Percentiles rank a stretch among this genome's conserved stretches.
Conservation (phyloP, 2,797 vertebrate species). For the Microcaecilia unicolor region DNA sequence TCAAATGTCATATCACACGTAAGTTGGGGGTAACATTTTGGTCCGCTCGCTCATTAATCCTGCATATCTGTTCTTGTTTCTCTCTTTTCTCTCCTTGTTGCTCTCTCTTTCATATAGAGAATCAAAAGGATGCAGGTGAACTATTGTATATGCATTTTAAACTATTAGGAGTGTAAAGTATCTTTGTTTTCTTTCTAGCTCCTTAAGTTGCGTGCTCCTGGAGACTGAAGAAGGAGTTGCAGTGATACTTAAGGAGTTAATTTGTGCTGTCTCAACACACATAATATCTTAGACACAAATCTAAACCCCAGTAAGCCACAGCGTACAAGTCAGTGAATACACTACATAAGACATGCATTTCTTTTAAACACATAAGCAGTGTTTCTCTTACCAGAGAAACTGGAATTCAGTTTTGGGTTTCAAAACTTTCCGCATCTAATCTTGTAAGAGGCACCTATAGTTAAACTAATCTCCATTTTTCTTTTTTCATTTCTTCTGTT, state of each 20-base stretch:
- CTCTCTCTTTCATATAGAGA: slow-evolving; percentile 85
- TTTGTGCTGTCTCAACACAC: slow-evolving; percentile 69
- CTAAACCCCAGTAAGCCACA: too few species aligned
- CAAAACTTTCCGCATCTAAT: slow-evolving; percentile 25
- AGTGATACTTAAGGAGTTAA: slow-evolving; percentile 73
- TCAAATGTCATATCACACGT: slow-evolving; percentile 60
- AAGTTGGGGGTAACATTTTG: slow-evolving; percentile 57
- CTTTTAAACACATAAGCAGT: too few species aligned
- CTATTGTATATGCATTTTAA: slow-evolving; percentile 85
- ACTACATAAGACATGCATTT: too few species aligned
- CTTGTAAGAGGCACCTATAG: slow-evolving; percentile 38
- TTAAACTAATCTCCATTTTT: slow-evolving; percentile 45
- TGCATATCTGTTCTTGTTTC: slow-evolving; percentile 87
- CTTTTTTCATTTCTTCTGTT: slow-evolving; percentile 48
- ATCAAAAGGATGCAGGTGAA: slow-evolving; percentile 90
- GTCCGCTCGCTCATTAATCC: slow-evolving; percentile 74
- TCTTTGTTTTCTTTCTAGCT: slow-evolving; percentile 57
- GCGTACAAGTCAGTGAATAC: too few species aligned
- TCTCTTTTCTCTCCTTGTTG: slow-evolving; percentile 68
- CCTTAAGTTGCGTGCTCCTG: slow-evolving; percentile 68
- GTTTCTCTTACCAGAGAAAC: too few species aligned
- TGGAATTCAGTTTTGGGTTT: slow-evolving; percentile 26
- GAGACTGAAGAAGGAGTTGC: slow-evolving; percentile 54
- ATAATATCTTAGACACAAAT: too few species aligned
- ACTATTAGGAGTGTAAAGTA: slow-evolving; percentile 67